A percentile compares a stretch with the other conserved stretches of the same genome.
These are phyloP conservation scores for Teinopalpus imperialis DNA, from an alignment of 2,888 invertebrate species.

Conservation along the genomic window DNA sequence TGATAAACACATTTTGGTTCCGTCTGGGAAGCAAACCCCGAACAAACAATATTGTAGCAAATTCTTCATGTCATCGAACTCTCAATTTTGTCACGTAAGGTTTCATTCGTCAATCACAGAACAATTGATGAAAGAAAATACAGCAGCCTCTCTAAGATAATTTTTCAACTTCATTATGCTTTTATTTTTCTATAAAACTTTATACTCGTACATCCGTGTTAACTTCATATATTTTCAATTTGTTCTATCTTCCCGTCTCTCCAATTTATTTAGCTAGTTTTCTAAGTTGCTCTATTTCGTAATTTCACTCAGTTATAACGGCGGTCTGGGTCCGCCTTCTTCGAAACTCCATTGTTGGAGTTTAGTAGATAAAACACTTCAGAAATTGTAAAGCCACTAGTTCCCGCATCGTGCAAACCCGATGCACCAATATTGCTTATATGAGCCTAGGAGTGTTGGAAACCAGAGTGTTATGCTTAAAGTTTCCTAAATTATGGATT, in stretches of 20 bases:
- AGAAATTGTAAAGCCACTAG: conserved; percentile 12
- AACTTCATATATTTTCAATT: conserved; percentile 19
- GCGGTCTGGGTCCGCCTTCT: conserved; percentile 13
- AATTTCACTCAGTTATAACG: conserved; percentile 19
- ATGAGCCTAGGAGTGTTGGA: conserved; percentile 12
- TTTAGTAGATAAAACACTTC: conserved; percentile 19
- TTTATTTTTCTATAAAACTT: conserved; percentile 11
- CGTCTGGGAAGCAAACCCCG: too few species aligned
- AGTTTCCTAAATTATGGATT: conserved; percentile 15
- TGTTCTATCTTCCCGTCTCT: conserved; percentile 1
- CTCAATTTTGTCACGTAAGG: too few species aligned
- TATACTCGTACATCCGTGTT: too few species aligned
- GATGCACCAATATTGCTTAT: conserved; percentile 9
- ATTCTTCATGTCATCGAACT: too few species aligned
- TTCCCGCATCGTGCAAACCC: conserved; percentile 1
- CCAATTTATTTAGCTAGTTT: conserved; percentile 22
- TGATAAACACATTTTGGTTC: too few species aligned
- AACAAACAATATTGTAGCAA: too few species aligned
- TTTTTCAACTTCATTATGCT: background rate
- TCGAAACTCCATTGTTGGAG: conserved; percentile 14
- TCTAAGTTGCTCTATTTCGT: conserved; percentile 19
- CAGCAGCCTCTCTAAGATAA: conserved; percentile 3
- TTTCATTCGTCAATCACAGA: too few species aligned
- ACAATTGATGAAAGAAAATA: too few species aligned
- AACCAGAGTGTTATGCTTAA: conserved; percentile 4